Evolutionary conservation across 1,140 invertebrate species (phyloP).

Genomic region (Carposina sasakii): DNA sequence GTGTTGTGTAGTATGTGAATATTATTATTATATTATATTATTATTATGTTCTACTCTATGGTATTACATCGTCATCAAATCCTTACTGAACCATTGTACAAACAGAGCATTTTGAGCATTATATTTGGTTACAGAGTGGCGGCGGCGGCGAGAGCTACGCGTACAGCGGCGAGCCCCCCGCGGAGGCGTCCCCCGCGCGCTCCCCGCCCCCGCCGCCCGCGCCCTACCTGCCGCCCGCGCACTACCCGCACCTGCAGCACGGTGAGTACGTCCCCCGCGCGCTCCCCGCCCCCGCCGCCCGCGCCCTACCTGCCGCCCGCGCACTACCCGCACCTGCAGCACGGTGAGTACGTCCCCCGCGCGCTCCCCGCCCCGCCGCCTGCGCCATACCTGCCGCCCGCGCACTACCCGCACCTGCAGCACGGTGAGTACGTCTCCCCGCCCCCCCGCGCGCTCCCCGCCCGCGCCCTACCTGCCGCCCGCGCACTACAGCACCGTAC

Average conservation of each 20-base stretch:
- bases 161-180: slow-evolving; percentile 47
- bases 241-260: slow-evolving; percentile 75
- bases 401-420: slow-evolving; percentile 44
- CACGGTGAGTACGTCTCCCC: slow-evolving; percentile 29
- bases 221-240: no score
- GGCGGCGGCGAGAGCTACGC: slow-evolving; percentile 52
- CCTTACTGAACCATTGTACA: not conserved
- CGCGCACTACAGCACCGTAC: slow-evolving; percentile 90
- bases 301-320: slow-evolving; percentile 88
- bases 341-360: no score
- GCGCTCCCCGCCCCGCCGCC: no score
- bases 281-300: slow-evolving; percentile 75
- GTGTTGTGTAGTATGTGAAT: no score
- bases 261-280: slow-evolving; percentile 16
- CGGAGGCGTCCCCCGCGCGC: no score
- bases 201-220: no score
- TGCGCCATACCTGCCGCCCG: no score
- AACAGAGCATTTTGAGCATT: not conserved
- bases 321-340: slow-evolving; percentile 80
- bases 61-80: not conserved
- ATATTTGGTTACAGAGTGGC: slow-evolving; percentile 35
- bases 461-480: slow-evolving; percentile 87
- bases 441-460: slow-evolving; percentile 69
- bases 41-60: not conserved
- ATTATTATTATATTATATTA: not conserved